A percentile compares a stretch with the other conserved stretches of the same genome.
Evolutionary conservation across 2,797 vertebrate species (phyloP).

Genomic region (Poeciliopsis turneri): DNA sequence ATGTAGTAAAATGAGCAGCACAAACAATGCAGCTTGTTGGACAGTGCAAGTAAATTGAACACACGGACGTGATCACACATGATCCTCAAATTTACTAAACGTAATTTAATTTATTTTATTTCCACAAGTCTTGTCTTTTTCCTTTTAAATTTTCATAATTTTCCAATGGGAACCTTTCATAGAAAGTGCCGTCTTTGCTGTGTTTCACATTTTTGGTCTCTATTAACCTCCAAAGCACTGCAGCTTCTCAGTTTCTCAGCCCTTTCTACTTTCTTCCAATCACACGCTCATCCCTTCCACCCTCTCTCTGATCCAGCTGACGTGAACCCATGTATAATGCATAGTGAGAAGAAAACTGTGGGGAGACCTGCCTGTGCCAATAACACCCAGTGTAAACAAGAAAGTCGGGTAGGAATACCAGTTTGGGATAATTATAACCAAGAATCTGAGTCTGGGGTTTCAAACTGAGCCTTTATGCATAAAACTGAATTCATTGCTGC

Average conservation of each 20-base stretch:
- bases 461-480: conserved; percentile 1
- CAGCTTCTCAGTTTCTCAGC: conserved; percentile 37
- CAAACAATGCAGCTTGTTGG: conserved; percentile 57
- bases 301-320: conserved; percentile 65
- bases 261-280: conserved; percentile 22
- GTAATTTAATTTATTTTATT: conserved; percentile 9
- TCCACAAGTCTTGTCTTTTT: conserved; percentile 16
- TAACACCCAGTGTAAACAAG: conserved; percentile 74
- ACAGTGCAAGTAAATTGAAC: conserved; percentile 49
- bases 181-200: not conserved
- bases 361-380: conserved; percentile 74
- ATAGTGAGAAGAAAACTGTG: conserved; percentile 67
- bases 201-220: conserved; percentile 6
- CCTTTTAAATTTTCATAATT: conserved; percentile 29
- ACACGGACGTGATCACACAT: conserved; percentile 55
- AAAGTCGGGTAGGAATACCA: conserved; percentile 29
- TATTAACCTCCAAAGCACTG: conserved; percentile 42
- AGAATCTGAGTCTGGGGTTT: conserved; percentile 14
- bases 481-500: not conserved
- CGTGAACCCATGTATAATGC: conserved; percentile 80
- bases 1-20: conserved; percentile 56
- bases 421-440: conserved; percentile 5
- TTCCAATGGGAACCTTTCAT: conserved; percentile 4
- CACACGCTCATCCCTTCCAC: conserved; percentile 37
- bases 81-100: conserved; percentile 39